Base-by-base conservation (phyloP, 2,113 vertebrate species). In the Strix aluco region DNA sequence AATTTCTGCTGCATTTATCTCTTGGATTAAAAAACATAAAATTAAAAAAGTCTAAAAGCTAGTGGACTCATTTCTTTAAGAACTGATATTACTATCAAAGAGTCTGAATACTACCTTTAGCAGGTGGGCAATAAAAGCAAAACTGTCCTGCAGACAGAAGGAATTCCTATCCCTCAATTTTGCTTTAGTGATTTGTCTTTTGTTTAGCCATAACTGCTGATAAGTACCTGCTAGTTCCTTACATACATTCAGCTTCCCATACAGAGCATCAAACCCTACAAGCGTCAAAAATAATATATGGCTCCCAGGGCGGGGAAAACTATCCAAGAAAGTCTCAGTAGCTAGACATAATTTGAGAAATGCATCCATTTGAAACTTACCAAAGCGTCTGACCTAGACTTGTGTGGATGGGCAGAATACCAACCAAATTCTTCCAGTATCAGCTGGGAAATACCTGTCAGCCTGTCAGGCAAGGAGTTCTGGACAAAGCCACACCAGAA, bases 231-330 rank as follows among this genome's bases (percentile, higher is more conserved):
- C 95, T 88, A 77, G 80, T 34, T 97, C 84, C 92, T 91, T 70
- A 96, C 59, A 29, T 38, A 87, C 70, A 95, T 94, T 92, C 93
- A 96, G 94, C 93, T 97, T 98, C 90, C 93, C 95, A 91, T 94
- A 88, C 38, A 94, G 90, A 91, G 94, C 93, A 97, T 30, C 59
- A 85, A 97, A 95, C 86, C 92, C 93, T 91, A 82, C 77, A 96
- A 78, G 63, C 44, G 44, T 94, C 40, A 7, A 80, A 94, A 92
- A 97, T 95, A 59, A 58, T 77, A 82, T 84, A 97, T 65, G 96
- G 93, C 81, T 92, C 82, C 94, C 54, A 67, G 34, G 73, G 55
- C 61, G 75, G 69, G 30, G 38, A 85, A 96, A 92, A 87, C 91
- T 95, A 91, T 82, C 88, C 88, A 94, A 97, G 89, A 81, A 88